phyloP scores from a whole-genome alignment of 2,113 vertebrate species.

The Nestor notabilis region DNA sequence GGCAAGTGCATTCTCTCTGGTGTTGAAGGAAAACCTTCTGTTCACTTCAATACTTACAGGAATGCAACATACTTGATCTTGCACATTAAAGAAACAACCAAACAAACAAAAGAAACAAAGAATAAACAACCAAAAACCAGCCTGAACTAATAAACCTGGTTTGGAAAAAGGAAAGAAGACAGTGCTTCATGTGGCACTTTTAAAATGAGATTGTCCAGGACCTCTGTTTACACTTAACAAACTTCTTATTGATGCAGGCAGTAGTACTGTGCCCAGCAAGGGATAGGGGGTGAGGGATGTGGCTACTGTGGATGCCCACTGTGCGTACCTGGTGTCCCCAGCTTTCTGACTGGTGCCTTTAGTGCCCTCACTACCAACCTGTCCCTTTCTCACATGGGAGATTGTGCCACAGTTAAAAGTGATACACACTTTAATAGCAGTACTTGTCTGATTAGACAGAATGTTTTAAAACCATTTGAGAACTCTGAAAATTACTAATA shows the following conservation, averaged over 20 bases:
- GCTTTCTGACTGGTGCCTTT: not conserved
- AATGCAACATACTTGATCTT: not conserved
- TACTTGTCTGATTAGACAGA: not conserved
- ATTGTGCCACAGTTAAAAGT: not conserved
- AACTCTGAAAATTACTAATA: not conserved
- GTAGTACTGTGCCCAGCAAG: not conserved
- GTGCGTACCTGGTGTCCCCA: no score
- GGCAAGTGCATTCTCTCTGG: not conserved
- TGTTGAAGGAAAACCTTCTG: not conserved
- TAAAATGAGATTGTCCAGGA: not conserved
- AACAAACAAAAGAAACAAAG: not conserved
- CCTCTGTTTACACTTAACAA: not conserved
- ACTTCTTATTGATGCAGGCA: not conserved
- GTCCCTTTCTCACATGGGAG: rapidly evolving
- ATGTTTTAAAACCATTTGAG: not conserved
- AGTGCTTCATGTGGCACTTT: not conserved
- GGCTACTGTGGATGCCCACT: not conserved
- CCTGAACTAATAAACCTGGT: not conserved
- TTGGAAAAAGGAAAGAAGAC: not conserved
- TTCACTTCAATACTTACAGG: not conserved
- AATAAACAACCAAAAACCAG: not conserved
- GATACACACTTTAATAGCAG: not conserved
- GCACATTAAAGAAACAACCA: not conserved
- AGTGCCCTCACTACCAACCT: not conserved
- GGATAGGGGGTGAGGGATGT: not conserved